phyloP scores from a whole-genome alignment of 2,888 invertebrate species.

The Osmoderma eremita region DNA sequence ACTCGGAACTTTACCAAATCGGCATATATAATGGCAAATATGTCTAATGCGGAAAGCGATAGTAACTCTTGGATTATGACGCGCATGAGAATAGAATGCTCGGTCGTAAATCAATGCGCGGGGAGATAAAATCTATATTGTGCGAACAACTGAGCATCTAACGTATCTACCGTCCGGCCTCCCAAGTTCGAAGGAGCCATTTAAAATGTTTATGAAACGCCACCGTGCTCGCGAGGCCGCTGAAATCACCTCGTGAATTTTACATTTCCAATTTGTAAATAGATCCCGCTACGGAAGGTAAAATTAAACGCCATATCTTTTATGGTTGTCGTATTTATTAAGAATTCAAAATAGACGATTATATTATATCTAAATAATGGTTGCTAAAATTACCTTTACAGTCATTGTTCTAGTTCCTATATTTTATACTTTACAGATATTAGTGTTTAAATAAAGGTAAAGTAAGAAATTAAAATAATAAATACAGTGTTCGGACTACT shows the following conservation, averaged over 20 bases:
- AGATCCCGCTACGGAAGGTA: slow-evolving; percentile 5
- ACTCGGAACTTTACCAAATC: too few species aligned
- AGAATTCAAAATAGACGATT: neutral
- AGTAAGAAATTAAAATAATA: too few species aligned
- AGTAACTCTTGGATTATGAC: slow-evolving; percentile 16
- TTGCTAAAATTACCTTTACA: too few species aligned
- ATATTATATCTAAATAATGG: neutral
- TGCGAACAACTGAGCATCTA: slow-evolving; percentile 23
- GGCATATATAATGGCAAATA: too few species aligned
- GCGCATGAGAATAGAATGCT: slow-evolving; percentile 9
- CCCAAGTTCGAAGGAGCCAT: slow-evolving; percentile 21
- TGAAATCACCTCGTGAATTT: slow-evolving; percentile 32
- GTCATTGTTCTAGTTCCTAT: too few species aligned
- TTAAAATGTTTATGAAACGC: slow-evolving; percentile 27
- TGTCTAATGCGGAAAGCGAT: slow-evolving; percentile 5
- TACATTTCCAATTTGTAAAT: slow-evolving; percentile 31
- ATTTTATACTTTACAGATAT: too few species aligned
- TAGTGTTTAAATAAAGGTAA: too few species aligned
- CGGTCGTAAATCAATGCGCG: slow-evolving; percentile 17
- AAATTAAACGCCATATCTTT: slow-evolving; percentile 5
- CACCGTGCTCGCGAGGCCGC: slow-evolving; percentile 15
- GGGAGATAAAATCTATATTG: slow-evolving; percentile 16
- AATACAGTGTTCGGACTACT: too few species aligned
- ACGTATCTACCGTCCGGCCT: slow-evolving; percentile 9
- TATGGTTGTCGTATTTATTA: neutral